Conservation (phyloP, 2,888 invertebrate species). For the Eupithecia exiguata region DNA sequence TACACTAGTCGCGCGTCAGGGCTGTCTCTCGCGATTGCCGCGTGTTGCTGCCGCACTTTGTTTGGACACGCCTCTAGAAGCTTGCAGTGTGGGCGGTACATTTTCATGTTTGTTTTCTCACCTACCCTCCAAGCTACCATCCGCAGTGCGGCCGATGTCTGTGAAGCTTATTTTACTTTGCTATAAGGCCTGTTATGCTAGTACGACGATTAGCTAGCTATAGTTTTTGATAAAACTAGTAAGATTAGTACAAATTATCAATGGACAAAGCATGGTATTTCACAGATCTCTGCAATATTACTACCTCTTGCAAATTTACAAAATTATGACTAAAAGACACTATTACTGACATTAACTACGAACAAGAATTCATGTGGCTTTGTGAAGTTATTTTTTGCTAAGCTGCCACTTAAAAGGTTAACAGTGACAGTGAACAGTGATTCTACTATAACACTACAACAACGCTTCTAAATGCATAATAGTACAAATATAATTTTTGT, state of each 20-base stretch:
- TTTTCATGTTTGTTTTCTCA: neutral
- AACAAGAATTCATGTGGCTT: neutral
- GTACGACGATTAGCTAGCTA: no score
- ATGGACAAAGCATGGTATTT: neutral
- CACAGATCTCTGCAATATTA: neutral
- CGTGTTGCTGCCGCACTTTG: no score
- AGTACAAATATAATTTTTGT: neutral
- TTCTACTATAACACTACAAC: neutral
- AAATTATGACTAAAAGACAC: conserved; percentile 16
- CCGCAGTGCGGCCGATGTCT: neutral
- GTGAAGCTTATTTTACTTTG: neutral
- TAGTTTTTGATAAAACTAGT: neutral
- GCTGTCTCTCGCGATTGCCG: no score
- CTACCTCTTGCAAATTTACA: conserved; percentile 22
- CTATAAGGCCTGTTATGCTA: neutral
- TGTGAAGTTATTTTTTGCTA: conserved; percentile 10
- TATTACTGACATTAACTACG: neutral
- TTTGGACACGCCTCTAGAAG: no score
- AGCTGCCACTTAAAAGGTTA: neutral
- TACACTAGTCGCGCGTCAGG: no score
- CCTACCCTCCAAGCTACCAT: neutral
- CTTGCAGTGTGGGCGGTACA: neutral
- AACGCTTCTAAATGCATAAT: neutral
- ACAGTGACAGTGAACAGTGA: neutral
- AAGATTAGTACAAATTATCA: neutral